phyloP scores from a whole-genome alignment of 1,140 invertebrate genomes.

The Muscidifurax raptorellus region DNA sequence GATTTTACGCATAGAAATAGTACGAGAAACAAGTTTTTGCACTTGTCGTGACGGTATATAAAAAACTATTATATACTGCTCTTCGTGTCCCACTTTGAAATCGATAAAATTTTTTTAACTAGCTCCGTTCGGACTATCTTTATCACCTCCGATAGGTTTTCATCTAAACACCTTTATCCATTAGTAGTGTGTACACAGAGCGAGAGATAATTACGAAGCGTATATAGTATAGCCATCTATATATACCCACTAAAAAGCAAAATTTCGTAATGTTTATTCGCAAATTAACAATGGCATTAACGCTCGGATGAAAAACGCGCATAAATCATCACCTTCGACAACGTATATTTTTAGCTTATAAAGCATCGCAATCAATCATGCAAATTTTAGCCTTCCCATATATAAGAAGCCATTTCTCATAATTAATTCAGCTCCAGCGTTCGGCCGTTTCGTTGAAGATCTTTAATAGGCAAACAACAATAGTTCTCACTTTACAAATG shows the following conservation, averaged over 20 bases:
- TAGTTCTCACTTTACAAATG: not conserved
- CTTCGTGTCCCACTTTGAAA: not conserved
- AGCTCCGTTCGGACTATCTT: not conserved
- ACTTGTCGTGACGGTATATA: not conserved
- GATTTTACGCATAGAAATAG: not conserved
- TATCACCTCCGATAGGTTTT: too few relatives aligned
- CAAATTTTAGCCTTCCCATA: constrained; percentile 8
- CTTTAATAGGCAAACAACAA: not conserved
- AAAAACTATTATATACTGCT: too few relatives aligned
- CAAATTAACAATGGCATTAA: not conserved
- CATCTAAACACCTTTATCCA: not conserved
- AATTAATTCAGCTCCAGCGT: constrained; percentile 23
- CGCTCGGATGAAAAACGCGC: not conserved
- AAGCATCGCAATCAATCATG: constrained; percentile 12
- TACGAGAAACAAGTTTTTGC: not conserved
- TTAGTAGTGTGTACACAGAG: too few relatives aligned
- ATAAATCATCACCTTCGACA: constrained; percentile 8
- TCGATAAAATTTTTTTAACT: not conserved
- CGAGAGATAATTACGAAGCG: too few relatives aligned
- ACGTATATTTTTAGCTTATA: not conserved
- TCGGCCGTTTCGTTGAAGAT: not conserved
- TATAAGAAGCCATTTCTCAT: constrained; percentile 23
- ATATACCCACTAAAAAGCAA: not conserved
- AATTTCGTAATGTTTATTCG: not conserved
- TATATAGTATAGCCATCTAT: too few relatives aligned